phyloP scores from a whole-genome alignment of 2,888 invertebrate genomes.

The Syrista parreyssii region DNA sequence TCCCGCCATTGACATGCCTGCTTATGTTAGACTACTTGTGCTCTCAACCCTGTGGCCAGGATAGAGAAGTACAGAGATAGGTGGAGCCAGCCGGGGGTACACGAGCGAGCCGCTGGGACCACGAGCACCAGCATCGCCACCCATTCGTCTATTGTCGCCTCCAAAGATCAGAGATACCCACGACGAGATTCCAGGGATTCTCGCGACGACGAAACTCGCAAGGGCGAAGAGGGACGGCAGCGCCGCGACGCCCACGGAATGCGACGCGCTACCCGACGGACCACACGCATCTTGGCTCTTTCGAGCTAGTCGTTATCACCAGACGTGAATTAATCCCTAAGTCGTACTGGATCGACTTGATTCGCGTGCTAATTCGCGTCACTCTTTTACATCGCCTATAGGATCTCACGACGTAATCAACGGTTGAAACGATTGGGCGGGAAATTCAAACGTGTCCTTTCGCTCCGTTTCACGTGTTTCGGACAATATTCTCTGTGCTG shows the following conservation, averaged over 20 bases:
- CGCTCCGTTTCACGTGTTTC: too few species aligned
- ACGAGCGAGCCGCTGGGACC: background rate
- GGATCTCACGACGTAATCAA: too few species aligned
- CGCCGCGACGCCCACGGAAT: conserved; percentile 57
- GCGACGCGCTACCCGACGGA: conserved; percentile 52
- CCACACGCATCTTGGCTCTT: conserved; percentile 51
- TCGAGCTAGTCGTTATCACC: conserved; percentile 13
- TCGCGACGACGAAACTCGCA: conserved; percentile 17
- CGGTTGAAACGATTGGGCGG: too few species aligned
- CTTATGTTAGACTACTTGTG: background rate
- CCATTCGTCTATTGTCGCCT: conserved; percentile 33
- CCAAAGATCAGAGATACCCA: conserved; percentile 20
- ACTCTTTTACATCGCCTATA: background rate
- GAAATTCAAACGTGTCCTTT: background rate
- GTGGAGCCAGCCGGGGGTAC: background rate
- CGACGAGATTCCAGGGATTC: conserved; percentile 27
- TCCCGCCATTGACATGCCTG: conserved; percentile 17
- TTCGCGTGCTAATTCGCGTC: background rate
- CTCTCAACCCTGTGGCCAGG: background rate
- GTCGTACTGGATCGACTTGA: background rate
- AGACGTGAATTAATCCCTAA: conserved; percentile 5
- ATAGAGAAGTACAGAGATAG: background rate
- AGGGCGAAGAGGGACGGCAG: conserved; percentile 24
- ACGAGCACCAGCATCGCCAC: conserved; percentile 11
- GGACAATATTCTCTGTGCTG: background rate